Evolutionary conservation across 2,113 vertebrate species (phyloP).

Genomic region (Porphyrio hochstetteri): DNA sequence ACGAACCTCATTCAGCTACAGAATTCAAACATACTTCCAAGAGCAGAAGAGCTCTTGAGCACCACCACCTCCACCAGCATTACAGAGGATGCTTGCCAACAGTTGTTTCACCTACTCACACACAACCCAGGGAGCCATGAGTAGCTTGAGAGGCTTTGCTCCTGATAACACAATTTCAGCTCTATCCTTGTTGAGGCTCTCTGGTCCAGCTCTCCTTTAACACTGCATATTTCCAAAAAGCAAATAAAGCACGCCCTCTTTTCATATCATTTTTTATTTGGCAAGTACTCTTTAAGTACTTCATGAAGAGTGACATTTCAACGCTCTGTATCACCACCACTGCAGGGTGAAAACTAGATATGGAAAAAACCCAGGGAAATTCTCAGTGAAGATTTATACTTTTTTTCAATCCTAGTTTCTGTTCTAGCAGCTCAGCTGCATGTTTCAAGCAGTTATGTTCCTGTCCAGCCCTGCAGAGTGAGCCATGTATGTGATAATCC

Average conservation of each 20-base stretch:
- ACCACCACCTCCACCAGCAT: background rate
- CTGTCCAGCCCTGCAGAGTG: background rate
- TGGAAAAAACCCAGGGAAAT: background rate
- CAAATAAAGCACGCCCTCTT: background rate
- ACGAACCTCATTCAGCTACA: background rate
- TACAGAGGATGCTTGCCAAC: accelerated
- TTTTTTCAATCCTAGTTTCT: background rate
- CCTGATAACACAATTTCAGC: background rate
- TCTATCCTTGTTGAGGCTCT: accelerated
- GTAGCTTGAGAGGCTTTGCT: background rate
- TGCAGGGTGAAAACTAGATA: background rate
- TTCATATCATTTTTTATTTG: background rate
- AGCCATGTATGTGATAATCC: background rate
- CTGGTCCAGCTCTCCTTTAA: background rate
- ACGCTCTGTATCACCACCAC: background rate
- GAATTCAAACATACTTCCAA: background rate
- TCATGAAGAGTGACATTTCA: background rate
- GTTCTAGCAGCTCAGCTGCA: background rate
- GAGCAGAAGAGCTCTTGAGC: background rate
- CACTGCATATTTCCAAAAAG: background rate
- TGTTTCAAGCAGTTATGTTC: background rate
- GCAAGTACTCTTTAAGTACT: background rate
- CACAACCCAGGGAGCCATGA: background rate
- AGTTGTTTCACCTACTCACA: background rate
- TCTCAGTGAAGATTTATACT: background rate